Evolutionary conservation across 1,140 invertebrate species (phyloP).

Genomic region (Brachionus rotundiformis): DNA sequence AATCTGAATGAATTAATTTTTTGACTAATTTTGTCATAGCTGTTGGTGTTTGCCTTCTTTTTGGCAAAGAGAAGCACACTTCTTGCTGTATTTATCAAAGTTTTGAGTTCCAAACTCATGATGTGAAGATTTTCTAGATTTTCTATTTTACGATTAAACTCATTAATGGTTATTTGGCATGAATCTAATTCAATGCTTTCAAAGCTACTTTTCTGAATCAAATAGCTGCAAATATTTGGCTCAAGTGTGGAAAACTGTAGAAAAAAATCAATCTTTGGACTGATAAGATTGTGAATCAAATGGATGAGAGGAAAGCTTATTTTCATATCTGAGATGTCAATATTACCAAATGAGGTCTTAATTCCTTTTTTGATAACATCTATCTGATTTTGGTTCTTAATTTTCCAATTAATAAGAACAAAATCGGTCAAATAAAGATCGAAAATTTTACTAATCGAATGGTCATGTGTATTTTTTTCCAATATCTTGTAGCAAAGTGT

Average conservation of each 20-base stretch:
- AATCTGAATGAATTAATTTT: constrained; percentile 5
- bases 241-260: neutral
- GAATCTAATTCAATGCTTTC: constrained; percentile 2
- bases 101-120: neutral
- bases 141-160: neutral
- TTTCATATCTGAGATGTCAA: neutral
- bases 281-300: neutral
- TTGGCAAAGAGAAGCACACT: neutral
- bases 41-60: neutral
- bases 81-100: neutral
- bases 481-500: neutral
- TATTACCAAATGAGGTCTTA: neutral
- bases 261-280: neutral
- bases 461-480: neutral
- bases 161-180: neutral
- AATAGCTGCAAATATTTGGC: neutral
- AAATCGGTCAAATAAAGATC: constrained; percentile 30
- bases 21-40: neutral
- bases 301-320: neutral
- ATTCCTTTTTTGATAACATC: neutral
- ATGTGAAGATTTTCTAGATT: neutral
- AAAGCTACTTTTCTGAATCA: neutral
- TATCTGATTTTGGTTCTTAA: neutral
- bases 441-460: neutral
- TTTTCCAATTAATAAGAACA: constrained; percentile 1